A percentile compares a stretch with the other conserved stretches of the same genome.
These are phyloP conservation scores for Tragulus kanchil DNA, from an alignment of 2,113 vertebrate genomes.

Conservation along the genomic window DNA sequence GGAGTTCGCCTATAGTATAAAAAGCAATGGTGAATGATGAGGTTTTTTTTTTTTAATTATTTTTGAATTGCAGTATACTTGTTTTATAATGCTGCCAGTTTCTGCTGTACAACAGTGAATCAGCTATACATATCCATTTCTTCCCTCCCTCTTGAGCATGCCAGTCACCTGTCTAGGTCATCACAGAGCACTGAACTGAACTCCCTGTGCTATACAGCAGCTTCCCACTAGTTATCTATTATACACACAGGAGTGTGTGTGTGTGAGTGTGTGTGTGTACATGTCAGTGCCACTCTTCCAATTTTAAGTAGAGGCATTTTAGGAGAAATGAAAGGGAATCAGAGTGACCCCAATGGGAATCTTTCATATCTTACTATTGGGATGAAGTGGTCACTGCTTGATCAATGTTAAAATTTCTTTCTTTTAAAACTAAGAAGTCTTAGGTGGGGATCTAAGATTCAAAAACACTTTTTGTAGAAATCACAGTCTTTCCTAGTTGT, in stretches of 20 bases:
- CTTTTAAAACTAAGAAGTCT: constrained; percentile 30
- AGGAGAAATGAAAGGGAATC: background rate
- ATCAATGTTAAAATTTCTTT: constrained; percentile 2
- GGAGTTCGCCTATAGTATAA: background rate
- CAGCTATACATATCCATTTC: background rate
- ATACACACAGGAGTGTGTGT: no score
- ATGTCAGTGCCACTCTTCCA: background rate
- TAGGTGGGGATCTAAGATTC: background rate
- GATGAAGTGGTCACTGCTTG: background rate
- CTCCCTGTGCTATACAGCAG: background rate
- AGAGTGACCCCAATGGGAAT: background rate
- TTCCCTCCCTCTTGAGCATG: background rate
- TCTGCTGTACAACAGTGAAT: background rate
- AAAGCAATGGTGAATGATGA: background rate
- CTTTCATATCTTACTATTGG: background rate
- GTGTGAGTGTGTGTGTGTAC: no score
- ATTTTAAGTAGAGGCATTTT: background rate
- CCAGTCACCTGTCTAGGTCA: fast-evolving
- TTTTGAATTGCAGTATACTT: background rate
- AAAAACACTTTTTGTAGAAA: constrained; percentile 27
- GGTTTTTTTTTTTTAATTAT: background rate
- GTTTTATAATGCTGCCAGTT: background rate
- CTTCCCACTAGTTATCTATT: background rate
- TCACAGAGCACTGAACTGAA: background rate
- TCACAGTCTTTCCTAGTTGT: background rate